These are phyloP conservation scores for Synanthedon tipuliformis DNA, from an alignment of 2,888 invertebrate species.

Conservation along the genomic window DNA sequence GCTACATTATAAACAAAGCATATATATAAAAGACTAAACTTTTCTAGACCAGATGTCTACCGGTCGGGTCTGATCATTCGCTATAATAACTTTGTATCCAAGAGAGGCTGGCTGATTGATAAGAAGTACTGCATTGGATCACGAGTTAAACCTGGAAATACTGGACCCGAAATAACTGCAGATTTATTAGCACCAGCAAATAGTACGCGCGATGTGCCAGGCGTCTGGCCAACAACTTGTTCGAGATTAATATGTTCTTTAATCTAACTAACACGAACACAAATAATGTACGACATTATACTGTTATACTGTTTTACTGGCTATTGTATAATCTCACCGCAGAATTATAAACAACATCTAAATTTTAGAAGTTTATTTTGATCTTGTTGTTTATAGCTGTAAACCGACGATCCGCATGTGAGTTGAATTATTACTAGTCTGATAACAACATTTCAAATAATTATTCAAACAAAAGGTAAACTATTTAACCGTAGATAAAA, in stretches of 20 bases:
- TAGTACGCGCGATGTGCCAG: slow-evolving; percentile 29
- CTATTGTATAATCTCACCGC: neutral
- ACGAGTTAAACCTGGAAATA: slow-evolving; percentile 8
- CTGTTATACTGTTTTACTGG: slow-evolving; percentile 13
- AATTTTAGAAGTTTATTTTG: too few relatives aligned
- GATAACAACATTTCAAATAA: too few relatives aligned
- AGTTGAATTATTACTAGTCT: too few relatives aligned
- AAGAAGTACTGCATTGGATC: slow-evolving; percentile 14
- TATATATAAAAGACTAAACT: too few relatives aligned
- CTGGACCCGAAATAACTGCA: slow-evolving; percentile 30
- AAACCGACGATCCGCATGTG: too few relatives aligned
- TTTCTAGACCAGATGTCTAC: too few relatives aligned
- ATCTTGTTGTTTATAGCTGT: too few relatives aligned
- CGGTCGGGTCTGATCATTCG: too few relatives aligned
- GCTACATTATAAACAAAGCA: too few relatives aligned
- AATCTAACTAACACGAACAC: slow-evolving; percentile 21
- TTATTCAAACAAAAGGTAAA: too few relatives aligned
- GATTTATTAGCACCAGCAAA: slow-evolving; percentile 37
- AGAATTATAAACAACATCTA: neutral
- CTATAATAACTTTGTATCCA: too few relatives aligned
- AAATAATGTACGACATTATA: slow-evolving; percentile 24
- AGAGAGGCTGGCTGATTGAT: neutral
- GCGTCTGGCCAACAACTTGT: slow-evolving; percentile 50
- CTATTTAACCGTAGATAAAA: too few relatives aligned
- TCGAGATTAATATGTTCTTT: slow-evolving; percentile 37